Base-by-base conservation (phyloP, 2,113 vertebrate species). In the Apistogramma diplotaenia region DNA sequence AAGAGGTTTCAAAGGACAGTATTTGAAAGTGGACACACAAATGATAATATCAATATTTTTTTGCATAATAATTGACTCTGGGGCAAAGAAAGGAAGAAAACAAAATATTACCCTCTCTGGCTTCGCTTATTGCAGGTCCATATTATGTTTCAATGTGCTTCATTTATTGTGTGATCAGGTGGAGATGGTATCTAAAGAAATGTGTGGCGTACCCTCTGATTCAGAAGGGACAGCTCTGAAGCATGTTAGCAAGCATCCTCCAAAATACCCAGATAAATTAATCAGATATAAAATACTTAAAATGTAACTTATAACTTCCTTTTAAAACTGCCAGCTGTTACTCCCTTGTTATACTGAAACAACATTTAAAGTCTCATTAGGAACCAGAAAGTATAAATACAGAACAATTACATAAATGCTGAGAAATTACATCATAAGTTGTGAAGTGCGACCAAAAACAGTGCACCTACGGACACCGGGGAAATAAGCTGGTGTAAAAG, bases 401-500 rank as follows among this genome's bases (percentile, higher is more conserved):
- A 46, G 43, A 46, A 16, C 5, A 16, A 46, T 46, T 46, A 46
- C 4, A 35, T 35, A 35, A 35, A 2, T 70, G 23, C 18, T 29
- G 6, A 13, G 6, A 70, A 67, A 70, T 49, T 3, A 29, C 25
- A n/a, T 29, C 23, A 29, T 70, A 70, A 70, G 40, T 70, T 51
- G 40, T 49, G 25, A 70, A 70, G 23, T n/a, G 62, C 19, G 9
- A 70, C 25, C 0, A 5, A 70, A 70, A 70, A 5, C 23, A 12
- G 8, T 31, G 15, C 23, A 18, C 1, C 10, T 11, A 51, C 70
- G 16, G 58, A 82, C 49, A n/a, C 18, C 0, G 18, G 19, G 18
- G 21, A 78, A 75, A 79, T 56, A 88, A 82, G 72, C 25, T 70
- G 78, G 23, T 78, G 85, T 74, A 56, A 31, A 58, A 67, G 51